Evolutionary conservation across 2,888 invertebrate species (phyloP).

Genomic region (Altica lythri): DNA sequence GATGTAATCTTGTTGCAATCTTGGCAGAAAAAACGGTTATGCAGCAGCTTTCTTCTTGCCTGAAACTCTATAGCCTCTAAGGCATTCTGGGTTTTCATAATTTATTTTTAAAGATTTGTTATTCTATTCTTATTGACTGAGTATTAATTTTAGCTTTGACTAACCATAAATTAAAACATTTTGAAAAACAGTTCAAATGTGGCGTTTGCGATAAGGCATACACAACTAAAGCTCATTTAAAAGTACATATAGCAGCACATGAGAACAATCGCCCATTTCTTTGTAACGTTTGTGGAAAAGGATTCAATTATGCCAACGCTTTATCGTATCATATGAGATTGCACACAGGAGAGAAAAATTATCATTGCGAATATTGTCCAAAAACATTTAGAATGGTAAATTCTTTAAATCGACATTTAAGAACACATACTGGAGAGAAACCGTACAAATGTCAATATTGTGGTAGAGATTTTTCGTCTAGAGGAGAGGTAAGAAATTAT

Average conservation of each 20-base stretch:
- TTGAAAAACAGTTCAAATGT: slow-evolving; percentile 62
- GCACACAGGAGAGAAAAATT: slow-evolving; percentile 46
- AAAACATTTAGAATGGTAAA: slow-evolving; percentile 41
- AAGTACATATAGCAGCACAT: slow-evolving; percentile 78
- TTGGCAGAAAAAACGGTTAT: no score
- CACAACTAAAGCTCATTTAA: slow-evolving; percentile 70
- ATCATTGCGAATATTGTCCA: slow-evolving; percentile 43
- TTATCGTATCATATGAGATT: slow-evolving; percentile 45
- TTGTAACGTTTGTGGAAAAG: slow-evolving; percentile 80
- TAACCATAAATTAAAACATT: slow-evolving; percentile 53
- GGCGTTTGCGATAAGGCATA: slow-evolving; percentile 71
- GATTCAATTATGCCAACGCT: slow-evolving; percentile 77
- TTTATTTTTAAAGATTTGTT: no score
- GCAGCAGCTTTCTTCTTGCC: no score
- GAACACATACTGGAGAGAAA: slow-evolving; percentile 79
- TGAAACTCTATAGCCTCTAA: no score
- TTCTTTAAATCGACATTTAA: slow-evolving; percentile 74
- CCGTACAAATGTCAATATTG: slow-evolving; percentile 78
- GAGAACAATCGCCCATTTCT: slow-evolving; percentile 75
- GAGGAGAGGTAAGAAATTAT: slow-evolving; percentile 58
- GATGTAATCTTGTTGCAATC: no score
- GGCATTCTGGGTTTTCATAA: no score
- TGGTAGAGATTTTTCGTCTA: slow-evolving; percentile 77
- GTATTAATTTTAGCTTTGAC: slow-evolving; percentile 37
- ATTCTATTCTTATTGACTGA: no score